Base-by-base conservation (phyloP, 1,140 invertebrate genomes). In the Vanessa tameamea region DNA sequence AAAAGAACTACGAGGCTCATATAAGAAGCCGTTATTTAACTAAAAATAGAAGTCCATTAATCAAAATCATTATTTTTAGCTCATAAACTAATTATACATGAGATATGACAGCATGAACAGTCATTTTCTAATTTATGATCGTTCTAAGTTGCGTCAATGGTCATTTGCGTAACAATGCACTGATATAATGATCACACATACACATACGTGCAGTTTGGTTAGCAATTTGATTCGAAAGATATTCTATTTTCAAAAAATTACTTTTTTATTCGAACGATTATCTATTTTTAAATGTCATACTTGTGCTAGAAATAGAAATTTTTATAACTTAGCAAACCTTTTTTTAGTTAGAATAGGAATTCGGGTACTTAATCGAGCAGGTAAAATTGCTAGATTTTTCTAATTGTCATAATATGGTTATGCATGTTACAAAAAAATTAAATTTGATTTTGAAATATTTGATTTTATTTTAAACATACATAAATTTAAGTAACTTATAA, bases 31-130 rank as follows among this genome's bases (percentile, higher is more conserved):
- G 14, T 11, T 20, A n/a, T 37, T 31, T 26, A 37, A 31, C 57
- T 61, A 61, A 37, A 61, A 43, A 61, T 37, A 61, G 57, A 61
- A 37, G 13, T 14, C 1, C 13, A 61, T 61, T n/a, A 61, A 61
- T 61, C 57, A 61, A 61, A 61, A 14, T 13, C 16, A 23, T 57
- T 57, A 57, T 57, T 26, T n/a, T 57, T 57, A 57, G 55, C 20
- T 16, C 20, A 23, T 57, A 9, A 12, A 57, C 11, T 26, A 57
- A 61, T 61, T 15, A 61, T 12, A 37, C n/a, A 2, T 61, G 57
- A 16, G 11, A 61, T 61, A 57, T 20, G 9, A 23, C 20, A 20
- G 20, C 9, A n/a, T 37, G 14, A 37, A 12, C 55, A 20, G 16
- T 57, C 20, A 57, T 57, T 61, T 61, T 61, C 57, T n/a, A 51